Evolutionary conservation across 2,797 vertebrate genomes (phyloP).

Genomic region (Knipowitschia caucasica): DNA sequence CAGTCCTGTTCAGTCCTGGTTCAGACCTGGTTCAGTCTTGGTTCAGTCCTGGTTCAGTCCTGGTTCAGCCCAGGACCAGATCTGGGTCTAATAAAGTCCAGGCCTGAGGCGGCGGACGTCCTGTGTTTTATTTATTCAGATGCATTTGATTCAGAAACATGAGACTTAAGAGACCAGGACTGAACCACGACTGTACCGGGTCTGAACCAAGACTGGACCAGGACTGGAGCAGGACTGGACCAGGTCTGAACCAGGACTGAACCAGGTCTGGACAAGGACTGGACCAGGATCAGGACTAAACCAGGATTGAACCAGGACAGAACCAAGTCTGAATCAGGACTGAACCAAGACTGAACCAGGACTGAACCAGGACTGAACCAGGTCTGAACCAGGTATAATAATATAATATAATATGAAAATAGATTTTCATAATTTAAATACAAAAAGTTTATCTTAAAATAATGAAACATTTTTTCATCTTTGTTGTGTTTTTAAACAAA

Average conservation of each 20-base stretch:
- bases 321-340: background rate
- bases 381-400: background rate
- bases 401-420: too few species aligned
- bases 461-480: too few species aligned
- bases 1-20: background rate
- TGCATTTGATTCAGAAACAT: conserved; percentile 7
- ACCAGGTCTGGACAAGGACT: background rate
- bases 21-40: background rate
- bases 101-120: conserved; percentile 4
- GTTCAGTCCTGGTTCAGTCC: background rate
- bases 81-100: conserved; percentile 1
- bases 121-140: conserved; percentile 8
- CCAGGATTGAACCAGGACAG: background rate
- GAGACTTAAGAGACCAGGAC: background rate
- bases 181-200: background rate
- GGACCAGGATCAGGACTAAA: background rate
- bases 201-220: background rate
- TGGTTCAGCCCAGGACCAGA: background rate
- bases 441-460: too few species aligned
- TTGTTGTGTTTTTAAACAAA: too few species aligned
- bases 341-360: background rate
- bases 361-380: background rate
- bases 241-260: background rate
- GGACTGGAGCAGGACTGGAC: background rate
- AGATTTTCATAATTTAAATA: too few species aligned